phyloP scores from a whole-genome alignment of 2,113 vertebrate genomes.

The Ceyx margarethae region DNA sequence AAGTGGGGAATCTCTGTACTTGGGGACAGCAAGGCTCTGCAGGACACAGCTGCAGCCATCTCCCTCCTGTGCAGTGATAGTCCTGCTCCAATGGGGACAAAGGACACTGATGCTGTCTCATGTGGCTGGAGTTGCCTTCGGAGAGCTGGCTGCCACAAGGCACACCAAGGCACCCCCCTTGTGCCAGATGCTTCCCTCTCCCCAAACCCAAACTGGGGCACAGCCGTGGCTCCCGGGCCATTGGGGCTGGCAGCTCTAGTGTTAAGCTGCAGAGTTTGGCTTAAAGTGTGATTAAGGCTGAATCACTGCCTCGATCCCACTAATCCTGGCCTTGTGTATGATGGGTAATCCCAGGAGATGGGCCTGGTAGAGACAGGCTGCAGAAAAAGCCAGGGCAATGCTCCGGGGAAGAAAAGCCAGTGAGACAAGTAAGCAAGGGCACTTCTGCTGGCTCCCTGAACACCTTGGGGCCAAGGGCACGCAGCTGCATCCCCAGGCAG shows the following conservation, averaged over 20 bases:
- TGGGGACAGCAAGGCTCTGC: not conserved
- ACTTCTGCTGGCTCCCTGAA: fast-evolving
- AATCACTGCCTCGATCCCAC: slow-evolving; percentile 50
- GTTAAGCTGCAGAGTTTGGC: slow-evolving; percentile 45
- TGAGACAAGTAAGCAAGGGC: not conserved
- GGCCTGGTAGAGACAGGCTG: not conserved
- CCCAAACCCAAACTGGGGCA: not conserved
- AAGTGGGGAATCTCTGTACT: not conserved
- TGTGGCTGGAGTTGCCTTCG: fast-evolving
- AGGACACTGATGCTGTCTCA: not conserved
- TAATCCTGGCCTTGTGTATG: slow-evolving; percentile 42
- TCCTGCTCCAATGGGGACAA: not conserved
- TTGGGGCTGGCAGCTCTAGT: slow-evolving; percentile 16
- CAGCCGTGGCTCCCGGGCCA: not conserved
- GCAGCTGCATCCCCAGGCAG: fast-evolving
- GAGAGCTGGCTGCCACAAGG: not conserved
- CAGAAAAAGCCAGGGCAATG: not conserved
- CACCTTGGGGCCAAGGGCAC: not conserved
- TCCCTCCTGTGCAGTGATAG: fast-evolving
- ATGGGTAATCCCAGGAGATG: slow-evolving; percentile 58
- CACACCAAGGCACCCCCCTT: not conserved
- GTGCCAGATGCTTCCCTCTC: fast-evolving
- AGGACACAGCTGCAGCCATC: not conserved
- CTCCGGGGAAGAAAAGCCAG: not conserved
- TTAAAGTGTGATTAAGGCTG: slow-evolving; percentile 66